Evolutionary conservation across 1,140 invertebrate genomes (phyloP).

Genomic region (Pentalonia nigronervosa): DNA sequence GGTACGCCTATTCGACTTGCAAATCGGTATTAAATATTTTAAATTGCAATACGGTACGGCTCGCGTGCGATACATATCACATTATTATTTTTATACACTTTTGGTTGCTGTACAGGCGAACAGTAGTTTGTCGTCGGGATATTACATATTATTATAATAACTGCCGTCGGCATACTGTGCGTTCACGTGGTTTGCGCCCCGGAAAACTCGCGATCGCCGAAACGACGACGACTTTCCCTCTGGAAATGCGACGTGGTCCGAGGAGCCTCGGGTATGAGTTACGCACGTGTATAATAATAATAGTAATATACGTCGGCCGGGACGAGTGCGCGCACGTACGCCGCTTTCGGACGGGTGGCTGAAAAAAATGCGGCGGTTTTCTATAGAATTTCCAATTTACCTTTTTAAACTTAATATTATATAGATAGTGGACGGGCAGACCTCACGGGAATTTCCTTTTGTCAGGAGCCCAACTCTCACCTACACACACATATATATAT

Average conservation of each 20-base stretch:
- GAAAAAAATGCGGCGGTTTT: slow-evolving; percentile 11
- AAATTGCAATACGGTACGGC: too few relatives aligned
- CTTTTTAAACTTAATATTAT: slow-evolving; percentile 13
- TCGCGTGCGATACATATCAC: too few relatives aligned
- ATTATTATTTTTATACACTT: too few relatives aligned
- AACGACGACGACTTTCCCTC: background rate
- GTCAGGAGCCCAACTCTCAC: background rate
- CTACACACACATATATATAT: background rate
- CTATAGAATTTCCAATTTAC: slow-evolving; percentile 12
- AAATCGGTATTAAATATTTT: too few relatives aligned
- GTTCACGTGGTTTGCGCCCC: background rate
- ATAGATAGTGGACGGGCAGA: background rate
- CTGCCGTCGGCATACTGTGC: too few relatives aligned
- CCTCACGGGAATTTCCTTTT: background rate
- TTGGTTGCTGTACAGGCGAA: too few relatives aligned
- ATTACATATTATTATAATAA: too few relatives aligned
- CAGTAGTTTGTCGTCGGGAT: too few relatives aligned
- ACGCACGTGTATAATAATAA: too few relatives aligned
- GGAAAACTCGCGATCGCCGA: background rate
- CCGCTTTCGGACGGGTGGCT: background rate
- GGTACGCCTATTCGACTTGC: too few relatives aligned
- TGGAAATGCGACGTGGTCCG: background rate
- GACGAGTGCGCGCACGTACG: background rate
- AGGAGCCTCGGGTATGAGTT: background rate
- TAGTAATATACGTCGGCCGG: too few relatives aligned